These are phyloP conservation scores for Nephila pilipes DNA, from an alignment of 1,140 invertebrate species.

Conservation along the genomic window DNA sequence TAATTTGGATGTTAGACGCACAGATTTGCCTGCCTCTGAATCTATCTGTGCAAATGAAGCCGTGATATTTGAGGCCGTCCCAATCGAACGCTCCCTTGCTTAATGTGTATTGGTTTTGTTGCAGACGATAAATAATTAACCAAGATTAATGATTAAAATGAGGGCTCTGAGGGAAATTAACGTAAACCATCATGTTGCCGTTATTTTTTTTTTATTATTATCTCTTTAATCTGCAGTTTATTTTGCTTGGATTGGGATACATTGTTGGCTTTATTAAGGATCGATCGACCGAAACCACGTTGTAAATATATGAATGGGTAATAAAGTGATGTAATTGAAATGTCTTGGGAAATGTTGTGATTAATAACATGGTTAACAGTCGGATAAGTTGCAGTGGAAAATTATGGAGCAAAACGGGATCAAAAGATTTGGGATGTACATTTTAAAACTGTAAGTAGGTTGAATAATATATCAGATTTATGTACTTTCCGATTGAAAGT, in stretches of 20 bases:
- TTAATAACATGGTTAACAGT: not conserved
- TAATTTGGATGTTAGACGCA: constrained; percentile 38
- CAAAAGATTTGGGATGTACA: too few species aligned
- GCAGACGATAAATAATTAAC: constrained; percentile 69
- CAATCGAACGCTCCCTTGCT: constrained; percentile 46
- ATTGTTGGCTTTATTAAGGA: constrained; percentile 30
- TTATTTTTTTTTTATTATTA: not conserved
- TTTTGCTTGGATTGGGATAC: not conserved
- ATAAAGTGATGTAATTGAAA: not conserved
- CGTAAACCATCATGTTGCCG: not conserved
- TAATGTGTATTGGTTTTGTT: constrained; percentile 66
- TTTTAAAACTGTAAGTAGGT: too few species aligned
- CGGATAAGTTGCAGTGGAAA: not conserved
- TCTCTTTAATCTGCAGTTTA: not conserved
- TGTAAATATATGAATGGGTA: not conserved
- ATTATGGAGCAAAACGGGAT: too few species aligned
- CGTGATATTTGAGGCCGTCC: constrained; percentile 38
- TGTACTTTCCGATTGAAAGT: too few species aligned
- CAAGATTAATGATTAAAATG: constrained; percentile 14
- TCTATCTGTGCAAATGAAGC: constrained; percentile 72
- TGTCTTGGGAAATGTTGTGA: not conserved
- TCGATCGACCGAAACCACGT: not conserved
- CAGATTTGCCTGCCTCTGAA: not conserved
- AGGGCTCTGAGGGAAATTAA: not conserved
- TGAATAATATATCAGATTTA: too few species aligned